Conservation (phyloP, 37 sponge, comb jelly and placozoan genomes). For the Dysidea cf. avara region DNA sequence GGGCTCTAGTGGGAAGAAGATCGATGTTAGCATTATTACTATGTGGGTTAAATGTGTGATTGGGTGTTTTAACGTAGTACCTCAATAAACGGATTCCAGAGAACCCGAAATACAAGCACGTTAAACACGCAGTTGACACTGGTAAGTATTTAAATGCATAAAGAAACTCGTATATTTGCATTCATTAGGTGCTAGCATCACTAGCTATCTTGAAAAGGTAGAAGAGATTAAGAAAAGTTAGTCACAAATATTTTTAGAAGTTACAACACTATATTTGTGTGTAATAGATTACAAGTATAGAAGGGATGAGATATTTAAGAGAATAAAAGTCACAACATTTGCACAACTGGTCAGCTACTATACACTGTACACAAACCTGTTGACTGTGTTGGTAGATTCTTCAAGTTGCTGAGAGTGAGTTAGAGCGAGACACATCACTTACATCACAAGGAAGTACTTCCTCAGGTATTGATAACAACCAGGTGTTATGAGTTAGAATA, state of each 20-base stretch:
- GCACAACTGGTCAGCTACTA: slow-evolving; percentile 83
- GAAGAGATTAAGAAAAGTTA: slow-evolving; percentile 84
- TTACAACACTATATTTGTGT: not conserved
- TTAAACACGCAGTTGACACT: slow-evolving; percentile 79
- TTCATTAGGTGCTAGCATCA: slow-evolving; percentile 67
- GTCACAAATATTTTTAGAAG: not conserved
- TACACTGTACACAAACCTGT: no score
- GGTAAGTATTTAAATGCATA: slow-evolving; percentile 42
- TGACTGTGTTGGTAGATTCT: no score
- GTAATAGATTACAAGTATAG: slow-evolving; percentile 81
- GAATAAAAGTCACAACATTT: slow-evolving; percentile 94
- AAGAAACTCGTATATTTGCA: not conserved
- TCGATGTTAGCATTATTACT: no score
- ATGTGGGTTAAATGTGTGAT: not conserved
- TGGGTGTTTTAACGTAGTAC: slow-evolving; percentile 11
- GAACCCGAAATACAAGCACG: slow-evolving; percentile 93
- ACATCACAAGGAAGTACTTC: no score
- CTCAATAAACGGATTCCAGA: slow-evolving; percentile 84
- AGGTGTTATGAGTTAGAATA: no score
- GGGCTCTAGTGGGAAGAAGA: no score
- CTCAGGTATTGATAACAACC: no score
- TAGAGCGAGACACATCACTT: no score
- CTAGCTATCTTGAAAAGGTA: slow-evolving; percentile 65
- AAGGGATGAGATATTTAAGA: slow-evolving; percentile 93
- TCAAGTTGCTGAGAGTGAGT: no score